phyloP scores from a whole-genome alignment of 1,140 invertebrate genomes.

The Drosophila pseudoananassae region DNA sequence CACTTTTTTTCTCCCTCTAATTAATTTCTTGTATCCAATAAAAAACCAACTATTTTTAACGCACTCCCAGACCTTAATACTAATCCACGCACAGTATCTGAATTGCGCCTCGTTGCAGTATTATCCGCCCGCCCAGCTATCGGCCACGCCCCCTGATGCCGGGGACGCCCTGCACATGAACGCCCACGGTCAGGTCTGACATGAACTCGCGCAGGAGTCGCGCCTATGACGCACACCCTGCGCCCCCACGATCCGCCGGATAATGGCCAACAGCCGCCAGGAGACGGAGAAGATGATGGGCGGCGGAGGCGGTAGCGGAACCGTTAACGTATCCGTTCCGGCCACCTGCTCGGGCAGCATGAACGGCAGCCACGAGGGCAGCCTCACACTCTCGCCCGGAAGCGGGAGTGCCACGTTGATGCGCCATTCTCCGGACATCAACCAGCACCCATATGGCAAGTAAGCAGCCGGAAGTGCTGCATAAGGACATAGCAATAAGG shows the following conservation, averaged over 20 bases:
- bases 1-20: too few relatives aligned
- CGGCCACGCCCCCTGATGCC: slow-evolving; percentile 86
- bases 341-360: slow-evolving; percentile 39
- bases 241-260: slow-evolving; percentile 82
- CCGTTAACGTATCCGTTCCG: slow-evolving; percentile 20
- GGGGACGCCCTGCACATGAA: slow-evolving; percentile 89
- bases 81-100: slow-evolving; percentile 71
- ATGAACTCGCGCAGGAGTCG: slow-evolving; percentile 83
- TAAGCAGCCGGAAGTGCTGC: slow-evolving; percentile 42
- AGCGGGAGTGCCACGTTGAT: slow-evolving; percentile 75
- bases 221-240: slow-evolving; percentile 84
- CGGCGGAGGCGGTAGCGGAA: slow-evolving; percentile 34
- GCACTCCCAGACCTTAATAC: slow-evolving; percentile 22
- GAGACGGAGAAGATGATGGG: slow-evolving; percentile 83
- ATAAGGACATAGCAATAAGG: slow-evolving; percentile 40
- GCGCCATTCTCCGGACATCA: slow-evolving; percentile 79
- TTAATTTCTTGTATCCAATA: too few relatives aligned
- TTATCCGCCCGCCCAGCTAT: slow-evolving; percentile 90
- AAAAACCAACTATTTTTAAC: slow-evolving; percentile 42
- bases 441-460: slow-evolving; percentile 79
- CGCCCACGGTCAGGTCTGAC: slow-evolving; percentile 86
- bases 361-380: slow-evolving; percentile 63
- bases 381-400: slow-evolving; percentile 59
- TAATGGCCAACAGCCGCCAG: slow-evolving; percentile 83
- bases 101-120: slow-evolving; percentile 87